Evolutionary conservation across 2,113 vertebrate genomes (phyloP), one percentile per base, ranked within the genome.

Genomic region (Odocoileus hemionus): DNA sequence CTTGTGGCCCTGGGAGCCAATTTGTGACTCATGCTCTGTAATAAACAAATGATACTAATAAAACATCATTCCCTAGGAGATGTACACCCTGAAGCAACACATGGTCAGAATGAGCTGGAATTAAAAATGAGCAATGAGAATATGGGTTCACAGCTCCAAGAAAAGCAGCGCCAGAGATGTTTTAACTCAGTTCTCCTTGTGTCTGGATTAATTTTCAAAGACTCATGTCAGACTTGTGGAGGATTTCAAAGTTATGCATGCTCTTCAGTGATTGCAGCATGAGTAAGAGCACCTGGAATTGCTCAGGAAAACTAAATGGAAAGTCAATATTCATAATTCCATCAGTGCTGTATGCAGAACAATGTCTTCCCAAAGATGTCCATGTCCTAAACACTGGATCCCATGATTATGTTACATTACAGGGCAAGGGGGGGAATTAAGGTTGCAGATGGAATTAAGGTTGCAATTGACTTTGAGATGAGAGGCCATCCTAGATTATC

Each of bases 21-120:
- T 2, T 58, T 26, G 47, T 96, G 91, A 98, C 52, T 97, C 92
- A 94, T 52, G 26, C 33, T 76, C 57, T 92, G 45, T 94, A 95
- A 87, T 50, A 83, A 94, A 70, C 89, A 97, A 86, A 92, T 87
- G 95, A 36, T 74, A 55, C 55, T 94, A 95, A 96, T 90, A 94
- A 96, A 95, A 96, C n/a, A 94, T 17, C 26, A n/a, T 74, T 94
- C 92, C n/a, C 61, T 94, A 60, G 33, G 89, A 94, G 26, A 91
- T 60, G 36, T 79, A 79, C 39, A 87, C 21, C 95, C 70, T 70
- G 74, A 95, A 79, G n/a, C n/a, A 79, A 79, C 70, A 93, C 43
- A 52, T 47, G 33, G 14, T 88, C 60, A 94, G 61, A 82, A 87
- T 61, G 28, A 94, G 50, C 43, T n/a, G 89, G 70, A 82, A 78